Evolutionary conservation across 2,888 invertebrate species (phyloP), one percentile per base, ranked within the genome.

Genomic region (Brachyopa scutellaris): DNA sequence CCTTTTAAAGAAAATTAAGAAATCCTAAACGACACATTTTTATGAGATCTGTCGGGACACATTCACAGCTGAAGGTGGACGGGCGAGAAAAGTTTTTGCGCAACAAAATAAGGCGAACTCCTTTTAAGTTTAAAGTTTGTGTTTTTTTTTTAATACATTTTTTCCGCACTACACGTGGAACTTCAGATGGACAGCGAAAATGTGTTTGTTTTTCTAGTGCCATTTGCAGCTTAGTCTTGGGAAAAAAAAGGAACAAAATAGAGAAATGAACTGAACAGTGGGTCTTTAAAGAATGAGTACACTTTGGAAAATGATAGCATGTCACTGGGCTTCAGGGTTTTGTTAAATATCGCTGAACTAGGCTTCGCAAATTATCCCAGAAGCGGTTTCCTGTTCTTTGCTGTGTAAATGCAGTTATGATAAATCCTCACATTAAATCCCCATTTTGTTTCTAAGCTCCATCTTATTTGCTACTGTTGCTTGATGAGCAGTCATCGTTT

Each of bases 1-100:
- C 73, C 83, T 83, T 83, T 83, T 83, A 73, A 83, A 73, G 83
- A 83, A 83, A 83, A 83, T 83, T 78, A 83, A 83, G 83, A 78
- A 83, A 83, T 78, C 83, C 83, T 83, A 78, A 83, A 83, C 83
- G 83, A 78, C 83, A 83, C 72, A 53, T 66, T 83, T 78, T 78
- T 83, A 83, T 78, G 83, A 73, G 78, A 83, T 59, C 77, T 77
- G 77, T 70, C 82, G 66, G 55, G 53, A 72, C 17, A 55, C 57
- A 66, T 31, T 61, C 73, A 66, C 45, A 36, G 61, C 66, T 67
- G 26, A 53, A 61, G 55, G 47, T 61, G 66, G 64, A 59, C 55
- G 23, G 9, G 36, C 40, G 47, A 53, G 17, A 59, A 76, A 80
- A 64, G 26, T 74, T 73, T 70, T 45, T 40, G 7, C 33, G 29